Conservation (phyloP, 2,888 invertebrate genomes). For the Campoplex capitator region DNA sequence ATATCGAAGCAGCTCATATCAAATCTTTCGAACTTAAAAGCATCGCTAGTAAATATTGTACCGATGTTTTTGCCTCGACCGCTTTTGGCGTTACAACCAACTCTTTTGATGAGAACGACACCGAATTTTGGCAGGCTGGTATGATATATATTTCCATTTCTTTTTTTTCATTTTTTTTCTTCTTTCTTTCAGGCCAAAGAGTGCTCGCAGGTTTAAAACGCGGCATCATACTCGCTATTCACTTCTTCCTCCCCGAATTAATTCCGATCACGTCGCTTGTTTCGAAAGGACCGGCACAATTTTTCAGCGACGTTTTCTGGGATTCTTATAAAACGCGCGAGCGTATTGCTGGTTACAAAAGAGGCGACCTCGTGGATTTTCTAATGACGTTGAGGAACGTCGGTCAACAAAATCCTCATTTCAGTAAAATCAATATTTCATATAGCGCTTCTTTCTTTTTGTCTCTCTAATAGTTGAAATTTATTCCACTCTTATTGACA, state of each 20-base stretch:
- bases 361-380: conserved; percentile 77
- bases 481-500: too few relatives aligned
- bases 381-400: conserved; percentile 74
- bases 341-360: conserved; percentile 67
- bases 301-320: conserved; percentile 76
- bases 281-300: conserved; percentile 72
- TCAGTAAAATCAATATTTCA: conserved; percentile 67
- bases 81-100: conserved; percentile 78
- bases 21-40: conserved; percentile 74
- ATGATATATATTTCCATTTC: not conserved
- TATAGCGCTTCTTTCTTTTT: not conserved
- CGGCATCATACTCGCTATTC: conserved; percentile 72
- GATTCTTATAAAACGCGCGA: conserved; percentile 75
- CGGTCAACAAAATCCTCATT: conserved; percentile 72
- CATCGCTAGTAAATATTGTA: conserved; percentile 72
- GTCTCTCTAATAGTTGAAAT: too few relatives aligned
- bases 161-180: not conserved
- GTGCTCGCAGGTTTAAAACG: conserved; percentile 73
- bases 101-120: conserved; percentile 73
- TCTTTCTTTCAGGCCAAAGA: conserved; percentile 70
- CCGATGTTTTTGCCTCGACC: conserved; percentile 75
- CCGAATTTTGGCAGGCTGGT: conserved; percentile 77
- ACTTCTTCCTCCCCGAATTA: conserved; percentile 76
- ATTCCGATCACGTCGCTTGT: conserved; percentile 70
- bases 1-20: conserved; percentile 69